Evolutionary conservation across 2,797 vertebrate genomes (phyloP), one percentile per base, ranked within the genome.

Genomic region (Girardinus metallicus): DNA sequence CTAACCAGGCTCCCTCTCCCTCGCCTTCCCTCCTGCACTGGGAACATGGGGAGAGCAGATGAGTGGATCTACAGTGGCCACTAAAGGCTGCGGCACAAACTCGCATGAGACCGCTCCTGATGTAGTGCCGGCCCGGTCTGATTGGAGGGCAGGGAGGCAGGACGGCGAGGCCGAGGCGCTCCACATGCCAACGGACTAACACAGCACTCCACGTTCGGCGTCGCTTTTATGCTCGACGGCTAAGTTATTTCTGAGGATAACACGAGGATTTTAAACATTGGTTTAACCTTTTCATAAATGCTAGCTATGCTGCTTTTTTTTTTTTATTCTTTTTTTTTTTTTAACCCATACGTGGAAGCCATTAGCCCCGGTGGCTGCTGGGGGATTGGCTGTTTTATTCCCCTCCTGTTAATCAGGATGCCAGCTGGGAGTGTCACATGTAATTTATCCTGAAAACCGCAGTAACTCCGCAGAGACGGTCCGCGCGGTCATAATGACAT

Each of bases 391-490:
- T 86, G 78, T 92, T 92, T 92, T 89, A 92, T 89, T 91, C 90
- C 83, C 87, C 86, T 76, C 60, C 80, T 86, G 88, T 94, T 94
- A 92, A 94, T 94, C 91, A 88, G 92, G 84, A 91, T 87, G 88
- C 94, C 92, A 94, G 88, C 90, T 89, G 90, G 91, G 91, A 93
- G 88, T 87, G 93, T 94, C 93, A 93, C 84, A 79, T 91, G 88
- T 88, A 88, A 94, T 94, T 92, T 91, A 93, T 91, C 90, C 91
- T 82, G 77, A 66, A 87, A 93, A 93, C 92, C 93, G 66, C 92
- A 94, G 91, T 79, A 85, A 81, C 82, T 93, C 90, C 87, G 13
- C 87, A 83, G 90, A 90, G 89, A 90, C 68, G 47, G 76, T 49
- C 82, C 86, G 85, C 85, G 71, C 44, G 85, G 88, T 86, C 88